Base-by-base conservation (phyloP, 2,888 invertebrate species). In the Toxonevra muliebris region DNA sequence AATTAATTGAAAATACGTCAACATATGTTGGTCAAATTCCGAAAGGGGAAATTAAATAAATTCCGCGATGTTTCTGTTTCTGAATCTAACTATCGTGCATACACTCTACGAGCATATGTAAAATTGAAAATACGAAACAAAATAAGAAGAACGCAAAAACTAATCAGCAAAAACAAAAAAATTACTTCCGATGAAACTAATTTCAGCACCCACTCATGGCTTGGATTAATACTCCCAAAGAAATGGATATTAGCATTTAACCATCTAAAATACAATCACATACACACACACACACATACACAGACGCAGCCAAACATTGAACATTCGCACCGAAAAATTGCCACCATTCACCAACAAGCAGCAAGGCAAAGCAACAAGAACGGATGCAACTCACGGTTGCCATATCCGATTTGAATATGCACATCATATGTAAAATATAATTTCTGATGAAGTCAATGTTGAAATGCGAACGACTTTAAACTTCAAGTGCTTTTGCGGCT, bases 161-260 rank as follows among this genome's bases (percentile, higher is more conserved):
- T 75, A 75, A 75, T 75, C 75, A 73, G 72, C 71, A 64, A 30
- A 65, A 30, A 30, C 54, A 66, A 71, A 74, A 74, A 75, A 75
- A 77, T 75, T 72, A 77, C 77, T 77, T 77, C 77, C 77, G 76
- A 76, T 73, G 74, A 75, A 76, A 72, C 77, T 74, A 77, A 76
- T 76, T 76, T 75, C 74, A 76, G 74, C 77, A 77, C 77, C 77
- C 77, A 77, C 77, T 63, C 43, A 41, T 61, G 70, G 17, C 66
- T 65, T 70, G 70, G 69, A 69, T 69, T 65, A 66, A 69, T 69
- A 60, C 65, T 40, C n/a, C 40, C 45, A 57, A 66, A 19, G 42
- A 61, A n/a, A 54, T n/a, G 20, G 11, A 20, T 20, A 52, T 48
- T 41, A 52, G 19, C 57, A 64, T 63, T 30, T n/a, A n/a, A n/a